A percentile compares a stretch with the other conserved stretches of the same genome.
phyloP scores from a whole-genome alignment of 2,113 vertebrate genomes.

The Colius striatus region DNA sequence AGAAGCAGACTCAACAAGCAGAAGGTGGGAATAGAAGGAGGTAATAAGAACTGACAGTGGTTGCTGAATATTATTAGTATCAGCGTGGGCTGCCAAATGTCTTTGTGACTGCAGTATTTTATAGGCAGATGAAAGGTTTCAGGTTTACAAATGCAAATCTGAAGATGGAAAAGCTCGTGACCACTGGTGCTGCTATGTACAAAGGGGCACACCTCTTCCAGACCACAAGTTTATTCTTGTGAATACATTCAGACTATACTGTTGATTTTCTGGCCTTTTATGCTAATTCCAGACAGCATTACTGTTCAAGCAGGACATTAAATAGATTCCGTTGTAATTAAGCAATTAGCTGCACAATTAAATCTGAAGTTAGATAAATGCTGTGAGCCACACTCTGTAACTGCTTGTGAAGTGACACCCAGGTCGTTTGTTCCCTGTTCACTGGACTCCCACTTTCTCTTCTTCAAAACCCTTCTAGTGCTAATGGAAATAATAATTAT shows the following conservation, averaged over 20 bases:
- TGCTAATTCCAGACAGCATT: background rate
- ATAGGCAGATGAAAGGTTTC: background rate
- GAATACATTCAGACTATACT: background rate
- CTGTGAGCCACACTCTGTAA: background rate
- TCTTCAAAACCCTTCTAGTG: background rate
- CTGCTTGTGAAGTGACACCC: background rate
- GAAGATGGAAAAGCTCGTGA: background rate
- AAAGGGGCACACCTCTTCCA: background rate
- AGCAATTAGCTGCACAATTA: constrained; percentile 38
- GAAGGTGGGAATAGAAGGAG: background rate
- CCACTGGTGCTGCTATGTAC: background rate
- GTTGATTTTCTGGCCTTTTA: background rate
- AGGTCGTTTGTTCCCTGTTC: background rate
- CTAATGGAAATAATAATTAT: background rate
- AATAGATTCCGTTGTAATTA: constrained; percentile 14
- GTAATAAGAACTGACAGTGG: background rate
- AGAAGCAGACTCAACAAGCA: background rate
- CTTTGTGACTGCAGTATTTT: background rate
- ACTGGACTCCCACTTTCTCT: background rate
- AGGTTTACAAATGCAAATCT: background rate
- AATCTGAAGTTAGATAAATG: constrained; percentile 1
- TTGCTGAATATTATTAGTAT: background rate
- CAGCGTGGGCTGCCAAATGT: background rate
- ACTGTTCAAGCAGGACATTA: background rate
- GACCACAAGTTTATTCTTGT: background rate